Percentiles rank a stretch among this genome's conserved stretches.
These are phyloP conservation scores for Mustelus asterias DNA, from an alignment of 2,113 vertebrate genomes.

Conservation along the genomic window DNA sequence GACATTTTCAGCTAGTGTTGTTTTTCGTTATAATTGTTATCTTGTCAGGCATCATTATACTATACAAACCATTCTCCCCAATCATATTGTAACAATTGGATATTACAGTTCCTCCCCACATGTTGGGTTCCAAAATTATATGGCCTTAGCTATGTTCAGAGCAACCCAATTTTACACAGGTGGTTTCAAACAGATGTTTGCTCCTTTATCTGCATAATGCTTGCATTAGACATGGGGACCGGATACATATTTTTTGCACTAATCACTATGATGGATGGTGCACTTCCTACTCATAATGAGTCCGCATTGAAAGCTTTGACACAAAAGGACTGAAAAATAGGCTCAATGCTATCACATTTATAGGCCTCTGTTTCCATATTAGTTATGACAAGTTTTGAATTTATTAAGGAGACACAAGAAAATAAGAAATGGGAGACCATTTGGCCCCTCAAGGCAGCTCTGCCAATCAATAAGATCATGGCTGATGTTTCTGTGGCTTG, in stretches of 20 bases:
- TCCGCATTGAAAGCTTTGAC: not conserved
- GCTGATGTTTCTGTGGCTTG: not conserved
- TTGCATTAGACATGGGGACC: too few relatives aligned
- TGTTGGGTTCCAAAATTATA: not conserved
- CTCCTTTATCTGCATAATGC: too few relatives aligned
- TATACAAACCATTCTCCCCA: not conserved
- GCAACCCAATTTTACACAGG: not conserved
- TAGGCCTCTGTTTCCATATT: not conserved
- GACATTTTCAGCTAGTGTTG: not conserved
- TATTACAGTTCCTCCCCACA: not conserved
- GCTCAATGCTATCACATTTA: not conserved
- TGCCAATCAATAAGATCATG: too few relatives aligned
- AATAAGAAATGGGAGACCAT: not conserved
- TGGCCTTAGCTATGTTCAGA: too few relatives aligned
- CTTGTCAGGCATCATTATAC: not conserved
- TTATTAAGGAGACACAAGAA: not conserved
- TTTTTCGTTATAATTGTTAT: not conserved
- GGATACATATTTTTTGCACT: not conserved
- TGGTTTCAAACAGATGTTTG: not conserved
- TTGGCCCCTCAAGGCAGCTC: not conserved
- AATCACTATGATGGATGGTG: not conserved
- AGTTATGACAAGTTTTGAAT: not conserved
- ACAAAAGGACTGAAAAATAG: not conserved
- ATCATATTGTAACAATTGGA: not conserved
- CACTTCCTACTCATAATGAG: not conserved